These are phyloP conservation scores for Odontamblyopus lacepedii DNA, from an alignment of 2,797 vertebrate genomes.

Conservation along the genomic window DNA sequence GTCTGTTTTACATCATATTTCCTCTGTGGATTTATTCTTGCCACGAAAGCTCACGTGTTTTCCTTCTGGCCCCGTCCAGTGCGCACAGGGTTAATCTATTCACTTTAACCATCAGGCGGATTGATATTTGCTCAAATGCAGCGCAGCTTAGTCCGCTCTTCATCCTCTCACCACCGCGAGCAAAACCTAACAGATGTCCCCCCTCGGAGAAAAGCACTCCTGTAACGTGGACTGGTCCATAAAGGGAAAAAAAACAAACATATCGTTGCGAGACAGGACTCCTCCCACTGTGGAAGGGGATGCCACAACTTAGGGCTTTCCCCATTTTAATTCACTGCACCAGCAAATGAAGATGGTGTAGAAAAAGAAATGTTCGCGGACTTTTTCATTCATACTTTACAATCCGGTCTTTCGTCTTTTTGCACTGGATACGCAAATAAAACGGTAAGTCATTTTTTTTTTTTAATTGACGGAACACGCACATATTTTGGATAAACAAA, in stretches of 20 bases:
- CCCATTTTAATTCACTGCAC: not conserved
- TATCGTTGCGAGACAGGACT: not conserved
- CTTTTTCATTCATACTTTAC: not conserved
- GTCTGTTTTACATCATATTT: not conserved
- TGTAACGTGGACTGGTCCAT: not conserved
- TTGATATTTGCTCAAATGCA: conserved; percentile 67
- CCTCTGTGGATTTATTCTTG: not conserved
- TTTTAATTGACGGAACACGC: not conserved
- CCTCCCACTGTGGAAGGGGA: conserved; percentile 23
- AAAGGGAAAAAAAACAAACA: not conserved
- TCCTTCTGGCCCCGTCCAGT: conserved; percentile 6
- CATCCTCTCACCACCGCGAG: conserved; percentile 39
- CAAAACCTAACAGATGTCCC: conserved; percentile 45
- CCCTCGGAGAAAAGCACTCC: conserved; percentile 38
- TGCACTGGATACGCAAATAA: not conserved
- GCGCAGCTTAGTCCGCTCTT: conserved; percentile 73
- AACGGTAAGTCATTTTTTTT: not conserved
- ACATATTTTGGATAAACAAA: not conserved
- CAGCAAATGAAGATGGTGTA: not conserved
- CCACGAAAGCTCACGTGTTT: not conserved
- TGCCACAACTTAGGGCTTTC: conserved; percentile 36
- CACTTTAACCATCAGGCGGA: conserved; percentile 41
- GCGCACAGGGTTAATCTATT: conserved; percentile 68
- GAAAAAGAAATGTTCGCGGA: not conserved
- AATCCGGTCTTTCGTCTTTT: not conserved